Base-by-base conservation (phyloP, 2,113 vertebrate genomes). In the Phrynosoma platyrhinos region DNA sequence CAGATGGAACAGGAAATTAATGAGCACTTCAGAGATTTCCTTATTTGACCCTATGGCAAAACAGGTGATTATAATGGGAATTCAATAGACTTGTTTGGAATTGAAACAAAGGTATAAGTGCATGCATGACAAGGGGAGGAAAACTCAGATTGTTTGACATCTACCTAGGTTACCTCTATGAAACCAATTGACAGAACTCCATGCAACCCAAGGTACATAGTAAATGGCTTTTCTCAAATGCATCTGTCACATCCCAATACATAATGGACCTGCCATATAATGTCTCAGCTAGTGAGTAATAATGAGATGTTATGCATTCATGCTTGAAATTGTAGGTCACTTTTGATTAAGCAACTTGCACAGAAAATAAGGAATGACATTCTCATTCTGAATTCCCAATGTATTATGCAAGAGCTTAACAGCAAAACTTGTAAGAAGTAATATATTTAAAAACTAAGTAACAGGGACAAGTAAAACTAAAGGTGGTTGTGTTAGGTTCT, bases 271-370 rank as follows among this genome's bases (percentile, higher is more conserved):
- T 23, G 53, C 40, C 90, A 36, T 1, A 74, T 92, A 85, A 71
- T 32, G 77, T 92, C 84, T 66, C 88, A 93, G 84, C 81, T n/a
- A 91, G 90, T 85, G 79, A 74, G 86, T 95, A 95, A 93, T 93
- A 94, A 95, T 83, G 80, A 87, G 77, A 93, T 85, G 89, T 79
- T 92, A 90, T 71, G 91, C 95, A 96, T 32, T 94, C 91, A 92
- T 94, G 93, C 95, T 94, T 97, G 94, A 97, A 97, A 96, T 96
- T 96, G 92, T 90, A 92, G 95, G 92, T 97, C 95, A 95, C 93
- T 96, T 97, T 96, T 95, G 93, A 97, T 97, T 97, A 96, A 96
- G 92, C 55, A 84, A 87, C 93, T 88, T 84, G 74, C 87, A 83
- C 88, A 91, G 84, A 85, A 96, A 97, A 96, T 92, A 95, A 93